Percentiles rank a stretch among this genome's conserved stretches.
Evolutionary conservation across 2,888 invertebrate genomes (phyloP).

Genomic region (Drosophila longiperda): DNA sequence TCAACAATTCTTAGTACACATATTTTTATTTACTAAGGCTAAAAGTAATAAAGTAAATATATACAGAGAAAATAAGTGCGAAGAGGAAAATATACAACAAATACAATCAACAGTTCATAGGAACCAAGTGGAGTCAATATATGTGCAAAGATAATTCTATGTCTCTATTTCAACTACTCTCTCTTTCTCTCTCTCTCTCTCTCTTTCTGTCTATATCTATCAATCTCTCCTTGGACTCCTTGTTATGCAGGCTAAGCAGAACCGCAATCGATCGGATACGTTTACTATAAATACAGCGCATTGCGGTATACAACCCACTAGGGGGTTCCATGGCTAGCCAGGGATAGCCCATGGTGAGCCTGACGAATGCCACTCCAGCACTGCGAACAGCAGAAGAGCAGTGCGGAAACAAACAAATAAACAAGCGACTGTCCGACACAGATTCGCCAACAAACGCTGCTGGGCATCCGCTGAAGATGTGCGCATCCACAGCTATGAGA

Average conservation of each 20-base stretch:
- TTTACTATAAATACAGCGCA: conserved; percentile 76
- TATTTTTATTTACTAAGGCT: background rate
- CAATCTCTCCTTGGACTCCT: conserved; percentile 9
- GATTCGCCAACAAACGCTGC: conserved; percentile 80
- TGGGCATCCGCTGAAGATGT: conserved; percentile 59
- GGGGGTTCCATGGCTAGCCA: conserved; percentile 20
- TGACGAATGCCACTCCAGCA: conserved; percentile 54
- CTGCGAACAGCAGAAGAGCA: conserved; percentile 23
- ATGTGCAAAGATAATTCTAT: background rate
- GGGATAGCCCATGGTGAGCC: conserved; percentile 39
- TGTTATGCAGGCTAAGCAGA: conserved; percentile 39
- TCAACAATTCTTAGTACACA: background rate
- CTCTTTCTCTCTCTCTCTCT: background rate
- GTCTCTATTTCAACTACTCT: background rate
- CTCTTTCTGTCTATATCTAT: background rate
- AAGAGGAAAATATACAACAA: background rate
- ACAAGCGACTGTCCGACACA: conserved; percentile 39
- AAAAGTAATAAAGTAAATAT: too few species aligned
- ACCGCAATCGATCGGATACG: conserved; percentile 73
- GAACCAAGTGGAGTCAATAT: background rate
- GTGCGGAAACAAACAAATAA: conserved; percentile 26
- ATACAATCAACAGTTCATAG: background rate
- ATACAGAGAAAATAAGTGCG: background rate
- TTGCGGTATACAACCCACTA: conserved; percentile 59
- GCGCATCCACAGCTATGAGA: conserved; percentile 1